These are phyloP conservation scores for Amphilophus citrinellus DNA, from an alignment of 2,113 vertebrate genomes.

Conservation along the genomic window DNA sequence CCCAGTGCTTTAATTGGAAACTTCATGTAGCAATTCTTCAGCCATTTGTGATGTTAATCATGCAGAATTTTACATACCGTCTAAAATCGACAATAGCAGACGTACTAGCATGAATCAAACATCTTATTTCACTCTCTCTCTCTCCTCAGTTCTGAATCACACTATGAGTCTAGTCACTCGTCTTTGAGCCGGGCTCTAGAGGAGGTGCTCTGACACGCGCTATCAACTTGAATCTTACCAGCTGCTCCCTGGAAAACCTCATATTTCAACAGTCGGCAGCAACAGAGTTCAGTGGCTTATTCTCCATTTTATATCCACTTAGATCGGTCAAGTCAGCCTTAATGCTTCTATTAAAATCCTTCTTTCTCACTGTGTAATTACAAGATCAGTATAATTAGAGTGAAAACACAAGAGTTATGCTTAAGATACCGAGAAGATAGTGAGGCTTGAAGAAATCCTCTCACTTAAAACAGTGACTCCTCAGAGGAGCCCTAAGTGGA, in stretches of 20 bases:
- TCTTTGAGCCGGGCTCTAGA: slow-evolving; percentile 31
- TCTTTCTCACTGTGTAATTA: slow-evolving; percentile 39
- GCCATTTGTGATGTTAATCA: neutral
- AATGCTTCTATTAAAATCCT: slow-evolving; percentile 36
- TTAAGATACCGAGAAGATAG: slow-evolving; percentile 30
- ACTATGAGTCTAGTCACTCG: slow-evolving; percentile 15
- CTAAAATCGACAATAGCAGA: slow-evolving; percentile 1
- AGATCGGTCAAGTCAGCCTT: slow-evolving; percentile 31
- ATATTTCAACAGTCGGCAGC: slow-evolving; percentile 4
- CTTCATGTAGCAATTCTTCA: neutral
- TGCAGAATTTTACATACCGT: neutral
- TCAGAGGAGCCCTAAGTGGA: slow-evolving; percentile 15
- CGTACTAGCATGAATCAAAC: slow-evolving; percentile 10
- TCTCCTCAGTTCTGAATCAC: slow-evolving; percentile 12
- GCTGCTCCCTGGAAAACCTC: slow-evolving; percentile 47
- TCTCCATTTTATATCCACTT: slow-evolving; percentile 50
- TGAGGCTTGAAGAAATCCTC: slow-evolving; percentile 24
- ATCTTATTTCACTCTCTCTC: neutral
- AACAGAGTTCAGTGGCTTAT: slow-evolving; percentile 25
- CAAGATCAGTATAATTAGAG: slow-evolving; percentile 35
- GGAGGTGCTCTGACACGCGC: slow-evolving; percentile 55
- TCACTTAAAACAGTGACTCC: slow-evolving; percentile 27
- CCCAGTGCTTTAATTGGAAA: slow-evolving; percentile 12
- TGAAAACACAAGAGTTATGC: slow-evolving; percentile 36
- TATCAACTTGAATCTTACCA: slow-evolving; percentile 52